Conservation (phyloP, 2,888 invertebrate genomes). For the Tetragnatha montana region DNA sequence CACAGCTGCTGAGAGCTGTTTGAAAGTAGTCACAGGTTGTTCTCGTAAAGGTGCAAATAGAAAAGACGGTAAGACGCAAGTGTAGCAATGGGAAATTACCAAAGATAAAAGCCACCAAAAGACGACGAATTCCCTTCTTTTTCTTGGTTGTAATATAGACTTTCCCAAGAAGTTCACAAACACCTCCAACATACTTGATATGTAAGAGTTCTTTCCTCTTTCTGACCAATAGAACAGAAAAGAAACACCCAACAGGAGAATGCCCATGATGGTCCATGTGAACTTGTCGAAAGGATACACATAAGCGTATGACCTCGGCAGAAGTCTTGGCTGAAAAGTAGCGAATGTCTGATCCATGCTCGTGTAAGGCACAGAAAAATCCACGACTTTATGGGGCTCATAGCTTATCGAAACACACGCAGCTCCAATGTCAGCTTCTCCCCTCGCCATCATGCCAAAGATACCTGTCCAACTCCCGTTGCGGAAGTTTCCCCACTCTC, state of each 20-base stretch:
- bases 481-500: background rate
- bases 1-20: background rate
- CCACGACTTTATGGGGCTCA: background rate
- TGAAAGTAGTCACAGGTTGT: background rate
- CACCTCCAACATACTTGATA: background rate
- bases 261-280: background rate
- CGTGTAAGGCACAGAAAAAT: background rate
- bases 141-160: background rate
- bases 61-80: background rate
- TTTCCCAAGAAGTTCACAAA: background rate
- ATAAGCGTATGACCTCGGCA: background rate
- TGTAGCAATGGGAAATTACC: background rate
- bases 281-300: background rate
- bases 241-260: background rate
- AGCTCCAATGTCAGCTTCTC: background rate
- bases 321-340: background rate
- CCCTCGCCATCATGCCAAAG: background rate
- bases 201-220: background rate
- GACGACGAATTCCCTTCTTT: background rate
- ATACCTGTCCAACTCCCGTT: background rate
- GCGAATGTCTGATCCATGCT: background rate
- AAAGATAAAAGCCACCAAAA: background rate
- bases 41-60: background rate
- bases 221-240: background rate
- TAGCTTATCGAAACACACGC: background rate